phyloP scores from a whole-genome alignment of 1,140 invertebrate genomes.

The Trichonephila inaurata region DNA sequence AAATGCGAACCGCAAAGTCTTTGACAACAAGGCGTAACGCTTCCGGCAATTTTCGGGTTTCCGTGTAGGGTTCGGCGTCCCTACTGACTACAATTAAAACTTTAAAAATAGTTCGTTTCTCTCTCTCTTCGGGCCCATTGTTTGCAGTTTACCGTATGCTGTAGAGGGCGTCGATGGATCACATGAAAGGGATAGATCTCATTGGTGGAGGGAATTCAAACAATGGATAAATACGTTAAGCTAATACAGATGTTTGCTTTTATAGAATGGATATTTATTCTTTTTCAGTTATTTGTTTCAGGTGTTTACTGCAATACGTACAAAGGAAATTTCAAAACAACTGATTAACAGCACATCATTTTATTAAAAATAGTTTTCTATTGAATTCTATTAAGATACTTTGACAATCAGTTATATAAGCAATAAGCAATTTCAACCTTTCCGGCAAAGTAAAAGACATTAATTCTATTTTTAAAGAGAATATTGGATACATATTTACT shows the following conservation, averaged over 20 bases:
- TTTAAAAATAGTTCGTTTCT: slow-evolving; percentile 33
- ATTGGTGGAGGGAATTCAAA: neutral
- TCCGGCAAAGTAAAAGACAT: too few relatives aligned
- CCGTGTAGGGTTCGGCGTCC: neutral
- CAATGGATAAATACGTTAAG: neutral
- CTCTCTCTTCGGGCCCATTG: neutral
- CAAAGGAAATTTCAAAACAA: too few relatives aligned
- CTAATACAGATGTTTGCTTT: neutral
- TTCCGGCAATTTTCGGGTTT: slow-evolving; percentile 59
- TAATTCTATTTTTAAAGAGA: too few relatives aligned
- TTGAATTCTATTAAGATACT: too few relatives aligned
- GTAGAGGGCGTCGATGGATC: neutral
- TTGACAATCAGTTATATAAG: too few relatives aligned
- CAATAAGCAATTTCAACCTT: too few relatives aligned
- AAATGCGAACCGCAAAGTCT: slow-evolving; percentile 34
- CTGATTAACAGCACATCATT: too few relatives aligned
- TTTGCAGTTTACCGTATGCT: neutral
- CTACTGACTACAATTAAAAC: slow-evolving; percentile 46
- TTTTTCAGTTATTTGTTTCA: neutral
- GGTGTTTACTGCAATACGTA: neutral
- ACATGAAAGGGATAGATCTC: neutral
- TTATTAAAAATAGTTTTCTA: too few relatives aligned
- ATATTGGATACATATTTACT: too few relatives aligned
- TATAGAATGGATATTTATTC: neutral
- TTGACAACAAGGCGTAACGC: slow-evolving; percentile 28